These are phyloP conservation scores for Dysdera silvatica DNA, from an alignment of 1,140 invertebrate species.

Conservation along the genomic window DNA sequence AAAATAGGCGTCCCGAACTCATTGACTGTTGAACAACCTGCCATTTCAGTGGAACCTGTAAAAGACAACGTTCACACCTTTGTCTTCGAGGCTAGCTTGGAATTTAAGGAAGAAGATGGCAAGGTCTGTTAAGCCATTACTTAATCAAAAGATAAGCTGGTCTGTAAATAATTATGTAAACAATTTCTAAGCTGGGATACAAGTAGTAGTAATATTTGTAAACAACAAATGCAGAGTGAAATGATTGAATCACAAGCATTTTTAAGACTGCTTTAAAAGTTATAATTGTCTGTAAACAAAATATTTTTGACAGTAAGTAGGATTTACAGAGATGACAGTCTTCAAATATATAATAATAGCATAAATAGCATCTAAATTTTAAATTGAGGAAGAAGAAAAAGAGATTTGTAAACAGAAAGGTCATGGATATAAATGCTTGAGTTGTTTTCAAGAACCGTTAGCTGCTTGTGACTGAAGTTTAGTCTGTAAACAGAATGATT, in stretches of 20 bases:
- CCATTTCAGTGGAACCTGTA: slow-evolving; percentile 35
- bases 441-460: too few species aligned
- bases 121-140: slow-evolving; percentile 49
- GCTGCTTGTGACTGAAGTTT: too few species aligned
- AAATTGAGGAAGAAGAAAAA: too few species aligned
- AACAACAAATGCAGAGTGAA: neutral
- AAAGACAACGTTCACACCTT: slow-evolving; percentile 39
- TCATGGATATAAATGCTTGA: too few species aligned
- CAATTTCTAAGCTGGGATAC: neutral
- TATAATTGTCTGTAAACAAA: neutral
- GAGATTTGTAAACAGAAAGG: too few species aligned
- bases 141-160: neutral
- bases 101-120: slow-evolving; percentile 80
- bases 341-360: too few species aligned
- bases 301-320: neutral
- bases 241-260: neutral
- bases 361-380: too few species aligned
- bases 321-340: neutral
- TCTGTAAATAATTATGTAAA: neutral
- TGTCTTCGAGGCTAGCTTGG: slow-evolving; percentile 76
- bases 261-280: slow-evolving; percentile 6
- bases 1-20: slow-evolving; percentile 14
- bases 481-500: too few species aligned
- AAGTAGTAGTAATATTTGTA: neutral
- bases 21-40: slow-evolving; percentile 8